Evolutionary conservation across 1,140 invertebrate genomes (phyloP).

Genomic region (Macrosteles quadrilineatus): DNA sequence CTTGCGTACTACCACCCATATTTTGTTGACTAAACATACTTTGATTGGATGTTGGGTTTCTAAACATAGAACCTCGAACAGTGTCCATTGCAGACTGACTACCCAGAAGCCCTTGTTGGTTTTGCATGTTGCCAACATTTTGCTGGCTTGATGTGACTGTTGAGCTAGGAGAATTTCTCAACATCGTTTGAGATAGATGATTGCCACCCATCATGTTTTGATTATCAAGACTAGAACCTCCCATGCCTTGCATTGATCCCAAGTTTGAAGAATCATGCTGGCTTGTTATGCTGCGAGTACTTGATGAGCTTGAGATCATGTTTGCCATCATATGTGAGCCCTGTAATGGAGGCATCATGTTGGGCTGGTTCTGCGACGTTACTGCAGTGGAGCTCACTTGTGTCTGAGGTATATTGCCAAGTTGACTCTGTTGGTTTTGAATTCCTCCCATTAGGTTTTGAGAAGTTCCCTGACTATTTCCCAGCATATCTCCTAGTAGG

Average conservation of each 20-base stretch:
- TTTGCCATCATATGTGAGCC: constrained; percentile 7
- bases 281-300: background rate
- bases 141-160: constrained; percentile 5
- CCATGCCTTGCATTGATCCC: background rate
- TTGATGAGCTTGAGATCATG: constrained; percentile 11
- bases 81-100: background rate
- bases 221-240: background rate
- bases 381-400: background rate
- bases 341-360: background rate
- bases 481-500: constrained; percentile 4
- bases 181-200: constrained; percentile 13
- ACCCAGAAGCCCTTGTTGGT: background rate
- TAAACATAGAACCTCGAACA: constrained; percentile 16
- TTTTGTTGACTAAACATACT: constrained; percentile 24
- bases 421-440: constrained; percentile 15
- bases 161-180: background rate
- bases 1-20: constrained; percentile 1
- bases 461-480: background rate
- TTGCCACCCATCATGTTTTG: constrained; percentile 21
- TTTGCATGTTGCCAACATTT: constrained; percentile 11
- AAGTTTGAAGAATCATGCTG: background rate
- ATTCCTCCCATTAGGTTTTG: no score
- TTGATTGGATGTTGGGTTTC: constrained; percentile 12
- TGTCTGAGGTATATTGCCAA: background rate
- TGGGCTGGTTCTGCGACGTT: background rate